phyloP scores from a whole-genome alignment of 1,140 invertebrate species.

The Rhopalosiphum padi region DNA sequence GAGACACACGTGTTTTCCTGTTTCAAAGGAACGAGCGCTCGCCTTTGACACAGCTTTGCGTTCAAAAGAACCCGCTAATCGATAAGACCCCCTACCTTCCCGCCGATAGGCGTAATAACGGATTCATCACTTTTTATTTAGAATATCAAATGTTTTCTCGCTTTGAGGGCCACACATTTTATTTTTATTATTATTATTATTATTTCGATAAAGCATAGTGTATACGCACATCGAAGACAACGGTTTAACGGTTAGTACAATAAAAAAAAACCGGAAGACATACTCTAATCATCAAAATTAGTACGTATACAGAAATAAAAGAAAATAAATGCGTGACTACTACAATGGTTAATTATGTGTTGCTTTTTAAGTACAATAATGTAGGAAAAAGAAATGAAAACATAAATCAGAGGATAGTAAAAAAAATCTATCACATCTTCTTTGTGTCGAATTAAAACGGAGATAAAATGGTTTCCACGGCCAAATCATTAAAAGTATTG shows the following conservation, averaged over 20 bases:
- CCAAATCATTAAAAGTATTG: neutral
- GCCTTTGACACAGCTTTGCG: too few relatives aligned
- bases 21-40: neutral
- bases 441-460: neutral
- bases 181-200: neutral
- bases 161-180: neutral
- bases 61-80: neutral
- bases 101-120: neutral
- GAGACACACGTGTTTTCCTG: neutral
- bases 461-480: neutral
- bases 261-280: neutral
- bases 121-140: conserved; percentile 8
- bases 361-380: neutral
- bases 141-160: neutral
- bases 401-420: neutral
- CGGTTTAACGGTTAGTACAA: neutral
- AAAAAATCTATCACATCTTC: neutral
- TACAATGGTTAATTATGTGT: neutral
- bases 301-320: neutral
- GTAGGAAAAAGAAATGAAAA: neutral
- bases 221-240: neutral
- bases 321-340: neutral
- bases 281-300: neutral
- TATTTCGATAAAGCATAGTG: neutral
- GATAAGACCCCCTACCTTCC: neutral